Base-by-base conservation (phyloP, 1,140 invertebrate species). In the Leptopilina boulardi region DNA sequence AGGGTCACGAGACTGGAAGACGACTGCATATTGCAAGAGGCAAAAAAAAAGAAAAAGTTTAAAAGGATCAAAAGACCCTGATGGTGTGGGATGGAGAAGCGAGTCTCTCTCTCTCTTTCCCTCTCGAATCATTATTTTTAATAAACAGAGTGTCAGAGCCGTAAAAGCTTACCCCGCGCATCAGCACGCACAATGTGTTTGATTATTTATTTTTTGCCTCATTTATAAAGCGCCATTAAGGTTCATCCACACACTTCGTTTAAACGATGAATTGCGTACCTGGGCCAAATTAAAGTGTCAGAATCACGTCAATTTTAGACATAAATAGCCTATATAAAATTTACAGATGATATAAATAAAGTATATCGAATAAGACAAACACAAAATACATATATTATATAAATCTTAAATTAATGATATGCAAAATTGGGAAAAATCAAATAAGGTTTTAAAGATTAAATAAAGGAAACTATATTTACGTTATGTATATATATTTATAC, bases 101-200 rank as follows among this genome's bases (percentile, higher is more conserved):
- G 47, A 59, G 10, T 59, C 56, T 47, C 51, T 51, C 38, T 59
- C 56, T 47, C 51, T 51, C 38, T 70, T 72, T 72, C 34, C 72
- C 44, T 51, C 51, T 79, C 77, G 77, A 75, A 75, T 82, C 80
- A 79, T 79, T 78, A 81, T 81, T 81, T 81, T 79, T 79, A 79
- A 79, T 81, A 81, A 81, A 81, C 80, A 81, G 44, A 79, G 80
- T 70, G 70, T 76, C 70, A 76, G 70, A 15, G 75, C 70, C 47
- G 13, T 44, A 51, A 54, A 30, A 44, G 66, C 42, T 47, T 23
- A 38, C 41, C 38, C 41, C 47, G 41, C 23, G 44, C 71, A 70
- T 74, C 23, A 34, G 75, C 51, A 23, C 73, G 44, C 51, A 80
- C 76, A 75, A 76, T 76, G 59, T 77, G 44, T 73, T 74, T 76